Percentiles rank a stretch among this genome's conserved stretches.
These are phyloP conservation scores for Brenthis ino DNA, from an alignment of 2,888 invertebrate genomes.

Conservation along the genomic window DNA sequence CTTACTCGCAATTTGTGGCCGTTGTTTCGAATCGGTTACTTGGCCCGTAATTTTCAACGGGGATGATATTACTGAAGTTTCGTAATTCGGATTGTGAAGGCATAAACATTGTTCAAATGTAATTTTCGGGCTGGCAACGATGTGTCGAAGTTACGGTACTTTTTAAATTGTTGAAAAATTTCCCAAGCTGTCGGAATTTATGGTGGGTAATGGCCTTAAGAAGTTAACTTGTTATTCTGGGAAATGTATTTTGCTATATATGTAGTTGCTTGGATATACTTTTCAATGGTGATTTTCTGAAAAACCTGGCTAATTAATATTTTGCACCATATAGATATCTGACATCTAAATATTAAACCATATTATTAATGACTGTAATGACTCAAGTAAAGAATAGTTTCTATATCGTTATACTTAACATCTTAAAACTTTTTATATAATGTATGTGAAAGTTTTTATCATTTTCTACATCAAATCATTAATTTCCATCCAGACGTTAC, in stretches of 20 bases:
- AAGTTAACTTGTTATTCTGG: neutral
- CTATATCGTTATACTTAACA: no score
- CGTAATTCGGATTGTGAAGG: constrained; percentile 38
- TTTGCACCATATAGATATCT: neutral
- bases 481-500: constrained; percentile 14
- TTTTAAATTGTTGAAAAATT: constrained; percentile 27
- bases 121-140: constrained; percentile 35
- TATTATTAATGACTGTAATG: no score
- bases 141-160: constrained; percentile 30
- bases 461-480: constrained; percentile 7
- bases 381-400: no score
- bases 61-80: constrained; percentile 31
- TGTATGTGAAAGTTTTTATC: neutral
- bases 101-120: constrained; percentile 41
- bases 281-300: no score
- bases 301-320: no score
- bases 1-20: constrained; percentile 64
- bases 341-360: no score
- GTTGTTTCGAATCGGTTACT: constrained; percentile 50
- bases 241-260: neutral
- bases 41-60: constrained; percentile 33
- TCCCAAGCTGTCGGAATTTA: constrained; percentile 21
- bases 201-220: constrained; percentile 8
- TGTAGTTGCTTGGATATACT: no score
- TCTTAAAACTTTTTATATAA: neutral